These are phyloP conservation scores for Paragorgia papillata DNA, from an alignment of 92 coral and sea anemone species.

Conservation along the genomic window DNA sequence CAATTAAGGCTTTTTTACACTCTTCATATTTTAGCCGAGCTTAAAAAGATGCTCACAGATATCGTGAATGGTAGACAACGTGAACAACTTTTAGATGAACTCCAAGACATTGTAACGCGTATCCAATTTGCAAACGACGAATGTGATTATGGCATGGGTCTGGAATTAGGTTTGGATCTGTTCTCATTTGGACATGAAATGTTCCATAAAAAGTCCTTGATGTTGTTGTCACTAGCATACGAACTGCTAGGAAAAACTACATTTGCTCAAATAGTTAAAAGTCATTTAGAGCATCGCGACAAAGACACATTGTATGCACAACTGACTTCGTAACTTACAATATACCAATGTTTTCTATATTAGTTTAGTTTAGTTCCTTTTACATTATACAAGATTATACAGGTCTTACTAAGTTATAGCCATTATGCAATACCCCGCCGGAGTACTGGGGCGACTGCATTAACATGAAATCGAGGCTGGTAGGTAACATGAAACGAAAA, in stretches of 20 bases:
- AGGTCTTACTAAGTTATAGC: too few relatives aligned
- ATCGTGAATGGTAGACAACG: conserved; percentile 66
- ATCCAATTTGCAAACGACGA: conserved; percentile 99
- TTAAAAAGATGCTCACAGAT: conserved; percentile 74
- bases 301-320: conserved; percentile 24
- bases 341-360: too few relatives aligned
- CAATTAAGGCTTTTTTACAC: too few relatives aligned
- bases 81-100: conserved; percentile 81
- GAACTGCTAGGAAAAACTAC: conserved; percentile 69
- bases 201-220: conserved; percentile 71
- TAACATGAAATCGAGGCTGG: too few relatives aligned
- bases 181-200: conserved; percentile 92
- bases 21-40: conserved; percentile 73
- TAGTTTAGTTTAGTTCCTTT: too few relatives aligned
- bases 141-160: conserved; percentile 99
- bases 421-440: too few relatives aligned
- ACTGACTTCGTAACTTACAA: background rate
- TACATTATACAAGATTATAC: too few relatives aligned
- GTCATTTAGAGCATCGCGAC: conserved; percentile 72
- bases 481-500: too few relatives aligned
- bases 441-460: too few relatives aligned
- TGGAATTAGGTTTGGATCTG: conserved; percentile 88
- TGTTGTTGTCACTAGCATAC: conserved; percentile 88
- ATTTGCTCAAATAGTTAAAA: conserved; percentile 75
- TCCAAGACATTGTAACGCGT: conserved; percentile 87